Evolutionary conservation across 2,888 invertebrate genomes (phyloP), one percentile per base, ranked within the genome.

Genomic region (Netelia inedita): DNA sequence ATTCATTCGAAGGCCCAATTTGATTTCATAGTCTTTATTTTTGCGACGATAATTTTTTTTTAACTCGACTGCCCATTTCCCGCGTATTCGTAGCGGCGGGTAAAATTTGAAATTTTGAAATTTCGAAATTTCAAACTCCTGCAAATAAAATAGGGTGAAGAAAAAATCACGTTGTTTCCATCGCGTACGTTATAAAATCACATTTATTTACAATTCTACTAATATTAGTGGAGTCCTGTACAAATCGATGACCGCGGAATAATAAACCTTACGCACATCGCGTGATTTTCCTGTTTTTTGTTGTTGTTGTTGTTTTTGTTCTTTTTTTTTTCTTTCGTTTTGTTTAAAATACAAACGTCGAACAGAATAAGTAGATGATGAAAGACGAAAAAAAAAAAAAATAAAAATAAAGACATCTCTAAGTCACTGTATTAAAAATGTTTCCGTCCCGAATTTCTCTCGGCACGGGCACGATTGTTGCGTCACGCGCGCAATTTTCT

Each of bases 141-240:
- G 28, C 61, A 28, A 10, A 28, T 23, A 61, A 28, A 61, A 61
- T 2, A 21, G 21, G 8, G 14, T 61, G 1, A 61, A 28, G 61
- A 11, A 14, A 14, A 16, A 21, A 28, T 21, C 10, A 61, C 21
- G 0, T 11, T 41, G 3, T 3, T 21, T 3, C 11, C 11, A 23
- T 74, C 73, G 76, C n/a, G 81, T 88, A 89, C 89, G 83, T 89
- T 93, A 93, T 90, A 93, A 93, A 93, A 92, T 91, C 92, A 93
- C 91, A 92, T 93, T 93, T 93, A 93, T 93, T 93, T 93, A 93
- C 93, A 93, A 91, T 91, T 92, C 90, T 92, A 92, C 91, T 91
- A 90, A 89, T 57, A 57, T 88, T 89, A 87, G 87, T 90, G 89
- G 88, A 87, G 88, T 88, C 87, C 90, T 92, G 92, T 92, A 93